Conservation (phyloP, 2,113 vertebrate genomes). For the Podiceps cristatus region DNA sequence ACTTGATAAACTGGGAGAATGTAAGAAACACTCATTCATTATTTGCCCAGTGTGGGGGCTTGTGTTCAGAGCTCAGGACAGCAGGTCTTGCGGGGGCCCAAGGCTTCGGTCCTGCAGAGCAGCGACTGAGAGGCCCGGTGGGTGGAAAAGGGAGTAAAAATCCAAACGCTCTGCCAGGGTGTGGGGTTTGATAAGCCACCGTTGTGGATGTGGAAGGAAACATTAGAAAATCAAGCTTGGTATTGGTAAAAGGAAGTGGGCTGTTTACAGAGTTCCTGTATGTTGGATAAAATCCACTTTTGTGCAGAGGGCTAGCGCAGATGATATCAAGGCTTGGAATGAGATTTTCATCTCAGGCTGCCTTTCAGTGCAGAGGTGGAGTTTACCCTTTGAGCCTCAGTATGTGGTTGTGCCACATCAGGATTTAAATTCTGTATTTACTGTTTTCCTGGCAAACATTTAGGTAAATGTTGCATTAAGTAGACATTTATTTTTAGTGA, state of each 20-base stretch:
- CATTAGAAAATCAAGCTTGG: neutral
- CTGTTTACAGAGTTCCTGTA: conserved; percentile 22
- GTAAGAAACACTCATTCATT: accelerated
- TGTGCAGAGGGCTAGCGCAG: conserved; percentile 2
- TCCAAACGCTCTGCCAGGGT: neutral
- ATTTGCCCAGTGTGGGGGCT: neutral
- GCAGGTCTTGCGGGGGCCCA: neutral
- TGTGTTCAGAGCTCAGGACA: neutral
- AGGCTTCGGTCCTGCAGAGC: neutral
- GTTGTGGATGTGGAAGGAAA: conserved; percentile 1
- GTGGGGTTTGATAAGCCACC: conserved; percentile 5
- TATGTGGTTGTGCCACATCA: neutral
- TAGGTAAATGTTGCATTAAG: conserved; percentile 33
- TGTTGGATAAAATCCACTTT: conserved; percentile 47
- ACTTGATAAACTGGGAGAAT: neutral
- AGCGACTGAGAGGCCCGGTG: accelerated
- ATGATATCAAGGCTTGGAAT: conserved; percentile 22
- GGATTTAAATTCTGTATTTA: conserved; percentile 22
- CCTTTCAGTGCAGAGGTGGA: neutral
- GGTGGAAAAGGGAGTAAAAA: neutral
- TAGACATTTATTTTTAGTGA: conserved; percentile 34
- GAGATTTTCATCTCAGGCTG: conserved; percentile 5
- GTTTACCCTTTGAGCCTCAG: neutral
- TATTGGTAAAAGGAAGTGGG: conserved; percentile 5
- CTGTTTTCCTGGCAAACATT: conserved; percentile 35